Evolutionary conservation across 2,888 invertebrate species (phyloP).

Genomic region (Nasonia oneida): DNA sequence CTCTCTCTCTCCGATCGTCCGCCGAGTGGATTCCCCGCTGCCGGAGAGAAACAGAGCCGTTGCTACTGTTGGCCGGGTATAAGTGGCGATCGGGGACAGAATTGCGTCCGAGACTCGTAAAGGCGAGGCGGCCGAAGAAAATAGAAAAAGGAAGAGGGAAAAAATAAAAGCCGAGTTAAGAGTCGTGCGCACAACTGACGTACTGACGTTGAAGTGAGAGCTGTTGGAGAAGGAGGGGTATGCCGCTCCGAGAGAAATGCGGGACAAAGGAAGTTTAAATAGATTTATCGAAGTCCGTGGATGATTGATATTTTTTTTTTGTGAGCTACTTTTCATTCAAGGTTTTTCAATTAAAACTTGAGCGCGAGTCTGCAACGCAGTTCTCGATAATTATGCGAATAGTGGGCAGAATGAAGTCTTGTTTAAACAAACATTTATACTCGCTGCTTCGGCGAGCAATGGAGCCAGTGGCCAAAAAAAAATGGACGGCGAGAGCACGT

Average conservation of each 20-base stretch:
- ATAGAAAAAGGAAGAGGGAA: conserved; percentile 27
- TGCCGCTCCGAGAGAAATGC: background rate
- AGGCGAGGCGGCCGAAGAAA: conserved; percentile 28
- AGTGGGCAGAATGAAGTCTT: background rate
- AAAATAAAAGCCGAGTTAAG: conserved; percentile 47
- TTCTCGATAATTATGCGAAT: background rate
- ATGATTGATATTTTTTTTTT: conserved; percentile 23
- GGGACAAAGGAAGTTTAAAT: conserved; percentile 26
- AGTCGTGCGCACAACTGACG: conserved; percentile 20
- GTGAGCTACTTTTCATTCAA: conserved; percentile 5
- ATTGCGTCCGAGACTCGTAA: conserved; percentile 52
- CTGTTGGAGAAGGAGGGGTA: background rate
- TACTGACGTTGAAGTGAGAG: background rate
- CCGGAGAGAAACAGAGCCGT: background rate
- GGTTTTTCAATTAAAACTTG: conserved; percentile 7
- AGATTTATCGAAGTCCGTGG: conserved; percentile 12
- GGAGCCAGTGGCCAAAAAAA: no score
- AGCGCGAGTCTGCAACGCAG: background rate
- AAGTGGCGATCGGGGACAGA: conserved; percentile 48
- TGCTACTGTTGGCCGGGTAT: background rate
- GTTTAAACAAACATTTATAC: background rate
- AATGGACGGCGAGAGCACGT: no score
- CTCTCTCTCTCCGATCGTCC: background rate
- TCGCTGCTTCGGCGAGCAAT: no score
- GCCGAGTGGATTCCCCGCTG: conserved; percentile 25